Percentiles rank a stretch among this genome's conserved stretches.
phyloP scores from a whole-genome alignment of 1,140 invertebrate species.

The Caerostris extrusa region DNA sequence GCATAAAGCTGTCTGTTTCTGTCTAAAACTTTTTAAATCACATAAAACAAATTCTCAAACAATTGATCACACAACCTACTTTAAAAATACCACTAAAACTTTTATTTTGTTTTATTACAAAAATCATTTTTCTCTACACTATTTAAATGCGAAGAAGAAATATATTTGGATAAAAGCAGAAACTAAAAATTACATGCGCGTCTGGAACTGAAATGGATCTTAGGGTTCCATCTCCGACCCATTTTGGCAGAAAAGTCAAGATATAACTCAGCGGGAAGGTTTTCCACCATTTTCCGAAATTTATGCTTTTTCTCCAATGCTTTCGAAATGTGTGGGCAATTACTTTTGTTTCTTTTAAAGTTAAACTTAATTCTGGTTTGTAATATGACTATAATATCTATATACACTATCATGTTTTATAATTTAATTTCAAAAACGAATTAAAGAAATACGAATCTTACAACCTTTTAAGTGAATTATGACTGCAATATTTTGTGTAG shows the following conservation, averaged over 20 bases:
- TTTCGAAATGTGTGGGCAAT: neutral
- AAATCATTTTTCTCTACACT: neutral
- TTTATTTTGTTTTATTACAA: neutral
- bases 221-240: neutral
- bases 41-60: neutral
- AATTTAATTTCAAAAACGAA: no score
- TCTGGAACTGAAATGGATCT: slow-evolving; percentile 19
- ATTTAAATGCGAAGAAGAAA: slow-evolving; percentile 14
- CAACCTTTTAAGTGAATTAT: no score
- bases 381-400: no score
- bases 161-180: slow-evolving; percentile 7
- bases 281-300: neutral
- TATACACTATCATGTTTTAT: no score
- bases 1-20: neutral
- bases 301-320: neutral
- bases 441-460: no score
- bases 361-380: no score
- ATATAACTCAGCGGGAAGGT: slow-evolving; percentile 16
- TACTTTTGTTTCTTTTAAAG: no score
- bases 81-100: neutral
- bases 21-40: neutral
- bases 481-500: no score
- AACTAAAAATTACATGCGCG: slow-evolving; percentile 45
- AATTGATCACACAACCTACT: neutral
- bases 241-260: slow-evolving; percentile 22